phyloP scores from a whole-genome alignment of 2,888 invertebrate genomes.

The Nezara viridula region DNA sequence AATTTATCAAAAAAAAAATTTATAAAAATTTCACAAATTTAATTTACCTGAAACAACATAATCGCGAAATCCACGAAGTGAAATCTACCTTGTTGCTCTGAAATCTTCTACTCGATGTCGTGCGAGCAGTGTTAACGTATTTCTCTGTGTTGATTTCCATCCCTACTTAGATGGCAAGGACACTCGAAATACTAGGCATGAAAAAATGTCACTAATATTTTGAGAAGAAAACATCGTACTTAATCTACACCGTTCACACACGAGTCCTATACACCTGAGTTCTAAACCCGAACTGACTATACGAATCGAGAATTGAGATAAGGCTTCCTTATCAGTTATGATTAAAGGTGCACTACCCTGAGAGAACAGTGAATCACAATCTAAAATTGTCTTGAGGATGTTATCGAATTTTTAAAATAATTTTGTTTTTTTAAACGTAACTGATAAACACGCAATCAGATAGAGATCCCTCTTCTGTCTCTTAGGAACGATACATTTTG shows the following conservation, averaged over 20 bases:
- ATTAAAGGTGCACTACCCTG: conserved; percentile 2
- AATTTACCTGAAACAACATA: not conserved
- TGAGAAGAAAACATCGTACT: not conserved
- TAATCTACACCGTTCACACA: not conserved
- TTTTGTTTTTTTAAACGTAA: too few relatives aligned
- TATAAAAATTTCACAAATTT: not conserved
- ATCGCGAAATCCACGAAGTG: not conserved
- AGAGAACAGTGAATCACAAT: not conserved
- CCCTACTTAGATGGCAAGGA: not conserved
- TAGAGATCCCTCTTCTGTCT: too few relatives aligned
- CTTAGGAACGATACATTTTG: too few relatives aligned
- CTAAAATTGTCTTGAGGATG: not conserved
- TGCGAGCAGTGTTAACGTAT: not conserved
- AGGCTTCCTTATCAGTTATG: not conserved
- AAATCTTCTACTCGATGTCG: not conserved
- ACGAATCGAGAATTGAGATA: not conserved
- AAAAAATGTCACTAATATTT: not conserved
- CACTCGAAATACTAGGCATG: not conserved
- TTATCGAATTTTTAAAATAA: not conserved
- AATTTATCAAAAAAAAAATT: not conserved
- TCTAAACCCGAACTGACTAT: not conserved
- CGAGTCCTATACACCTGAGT: not conserved
- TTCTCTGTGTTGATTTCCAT: not conserved
- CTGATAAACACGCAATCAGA: too few relatives aligned
- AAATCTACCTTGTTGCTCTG: not conserved